Base-by-base conservation (phyloP, 1,140 invertebrate genomes). In the Cherax quadricarinatus region DNA sequence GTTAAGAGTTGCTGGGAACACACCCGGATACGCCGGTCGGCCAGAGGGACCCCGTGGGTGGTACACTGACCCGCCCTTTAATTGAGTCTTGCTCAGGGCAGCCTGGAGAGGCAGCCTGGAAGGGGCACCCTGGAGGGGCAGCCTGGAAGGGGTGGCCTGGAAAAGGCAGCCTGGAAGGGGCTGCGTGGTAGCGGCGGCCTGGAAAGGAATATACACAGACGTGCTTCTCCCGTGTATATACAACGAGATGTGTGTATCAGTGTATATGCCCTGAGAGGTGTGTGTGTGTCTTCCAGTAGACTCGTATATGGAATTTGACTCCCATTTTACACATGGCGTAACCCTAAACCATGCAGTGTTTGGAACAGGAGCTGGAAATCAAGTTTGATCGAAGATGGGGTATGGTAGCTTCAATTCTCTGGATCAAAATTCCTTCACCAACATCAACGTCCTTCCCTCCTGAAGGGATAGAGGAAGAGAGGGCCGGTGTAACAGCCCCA, bases 21-120 rank as follows among this genome's bases (percentile, higher is more conserved):
- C 10, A 53, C 81, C 57, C 57, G 81, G 57, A 83, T 83, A 60
- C 70, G 9, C 70, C 1, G 24, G n/a, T 12, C n/a, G n/a, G 82
- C 12, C 49, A 82, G 80, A 16, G 82, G 53, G 24, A 2, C 41
- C 62, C 53, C 62, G 83, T 85, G 83, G 83, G 83, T 85, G 83
- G 83, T 48, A 70, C 30, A 30, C 70, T 66, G 41, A 30, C 60
- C 49, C 70, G 21, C 30, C 41, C 53, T 48, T 62, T 85, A 85
- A 85, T 85, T 85, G 83, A 30, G 60, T 53, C n/a, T 30, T 60
- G 49, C 80, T 21, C 60, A 14, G 60, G 53, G 24, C 30, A 2
- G 30, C 6, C 12, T 21, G 9, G 82, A 57, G 53, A 0, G 30
- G 30, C 30, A 41, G 30, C 2, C 30, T 41, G 49, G 78, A 51